Conservation (phyloP, 1,140 invertebrate genomes). For the Halesus radiatus region DNA sequence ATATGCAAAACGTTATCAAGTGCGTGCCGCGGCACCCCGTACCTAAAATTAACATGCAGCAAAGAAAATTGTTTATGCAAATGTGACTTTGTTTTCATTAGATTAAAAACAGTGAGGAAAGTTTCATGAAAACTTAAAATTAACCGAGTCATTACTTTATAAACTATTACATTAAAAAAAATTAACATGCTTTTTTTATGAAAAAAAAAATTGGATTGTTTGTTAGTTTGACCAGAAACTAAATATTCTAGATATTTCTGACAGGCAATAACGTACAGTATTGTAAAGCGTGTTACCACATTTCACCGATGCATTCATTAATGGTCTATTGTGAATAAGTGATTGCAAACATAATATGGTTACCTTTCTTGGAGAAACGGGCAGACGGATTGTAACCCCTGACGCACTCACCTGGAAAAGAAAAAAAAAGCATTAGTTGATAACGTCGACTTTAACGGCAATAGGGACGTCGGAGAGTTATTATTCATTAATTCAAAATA, state of each 20-base stretch:
- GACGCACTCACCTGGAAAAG: conserved; percentile 55
- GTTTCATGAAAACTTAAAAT: too few relatives aligned
- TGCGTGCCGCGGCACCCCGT: background rate
- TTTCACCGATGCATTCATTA: conserved; percentile 5
- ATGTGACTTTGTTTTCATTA: background rate
- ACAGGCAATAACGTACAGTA: too few relatives aligned
- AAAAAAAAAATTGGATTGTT: too few relatives aligned
- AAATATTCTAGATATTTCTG: too few relatives aligned
- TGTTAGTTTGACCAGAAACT: too few relatives aligned
- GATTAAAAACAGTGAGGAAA: too few relatives aligned
- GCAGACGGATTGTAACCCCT: conserved; percentile 57
- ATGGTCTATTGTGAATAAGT: conserved; percentile 21
- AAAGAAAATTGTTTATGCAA: background rate
- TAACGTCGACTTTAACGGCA: too few relatives aligned
- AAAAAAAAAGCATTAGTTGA: conserved; percentile 20
- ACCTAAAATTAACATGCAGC: background rate
- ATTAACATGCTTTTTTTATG: too few relatives aligned
- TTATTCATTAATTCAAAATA: too few relatives aligned
- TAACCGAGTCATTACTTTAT: too few relatives aligned
- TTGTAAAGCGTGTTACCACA: conserved; percentile 2
- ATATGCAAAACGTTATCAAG: background rate
- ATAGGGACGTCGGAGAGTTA: too few relatives aligned
- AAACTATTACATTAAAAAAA: too few relatives aligned
- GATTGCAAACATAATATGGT: conserved; percentile 48
- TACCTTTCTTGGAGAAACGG: conserved; percentile 57